Evolutionary conservation across 2,113 vertebrate species (phyloP).

Genomic region (Microtus ochrogaster): DNA sequence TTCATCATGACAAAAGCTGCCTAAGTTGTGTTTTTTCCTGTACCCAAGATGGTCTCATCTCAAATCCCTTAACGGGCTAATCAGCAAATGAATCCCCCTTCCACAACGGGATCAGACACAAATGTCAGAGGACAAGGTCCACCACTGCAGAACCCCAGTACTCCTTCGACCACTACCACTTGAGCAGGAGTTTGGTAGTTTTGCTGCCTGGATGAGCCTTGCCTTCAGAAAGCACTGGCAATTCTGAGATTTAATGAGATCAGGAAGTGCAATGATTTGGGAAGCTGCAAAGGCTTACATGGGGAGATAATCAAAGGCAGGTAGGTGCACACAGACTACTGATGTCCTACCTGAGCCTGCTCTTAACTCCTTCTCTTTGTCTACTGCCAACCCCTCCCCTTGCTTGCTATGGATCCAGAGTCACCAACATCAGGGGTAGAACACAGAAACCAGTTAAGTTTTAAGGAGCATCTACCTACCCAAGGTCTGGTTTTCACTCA

Average conservation of each 20-base stretch:
- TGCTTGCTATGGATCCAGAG: background rate
- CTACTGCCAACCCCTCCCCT: background rate
- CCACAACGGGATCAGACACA: background rate
- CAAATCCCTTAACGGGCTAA: background rate
- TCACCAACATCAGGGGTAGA: background rate
- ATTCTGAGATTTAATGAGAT: background rate
- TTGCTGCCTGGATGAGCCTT: background rate
- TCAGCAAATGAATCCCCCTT: background rate
- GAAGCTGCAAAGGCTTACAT: background rate
- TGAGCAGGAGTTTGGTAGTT: background rate
- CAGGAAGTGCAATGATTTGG: background rate
- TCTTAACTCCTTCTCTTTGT: background rate
- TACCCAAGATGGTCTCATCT: background rate
- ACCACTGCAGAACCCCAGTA: background rate
- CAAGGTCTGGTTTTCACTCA: background rate
- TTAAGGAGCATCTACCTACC: background rate
- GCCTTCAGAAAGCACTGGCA: background rate
- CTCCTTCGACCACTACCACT: background rate
- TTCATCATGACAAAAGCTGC: background rate
- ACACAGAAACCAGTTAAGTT: background rate
- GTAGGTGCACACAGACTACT: rapidly evolving
- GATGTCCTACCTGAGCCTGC: background rate
- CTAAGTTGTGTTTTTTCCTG: background rate
- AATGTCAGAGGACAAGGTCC: background rate
- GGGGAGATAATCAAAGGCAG: background rate